These are phyloP conservation scores for Pachyramphus minor DNA, from an alignment of 2,113 vertebrate species.

Conservation along the genomic window DNA sequence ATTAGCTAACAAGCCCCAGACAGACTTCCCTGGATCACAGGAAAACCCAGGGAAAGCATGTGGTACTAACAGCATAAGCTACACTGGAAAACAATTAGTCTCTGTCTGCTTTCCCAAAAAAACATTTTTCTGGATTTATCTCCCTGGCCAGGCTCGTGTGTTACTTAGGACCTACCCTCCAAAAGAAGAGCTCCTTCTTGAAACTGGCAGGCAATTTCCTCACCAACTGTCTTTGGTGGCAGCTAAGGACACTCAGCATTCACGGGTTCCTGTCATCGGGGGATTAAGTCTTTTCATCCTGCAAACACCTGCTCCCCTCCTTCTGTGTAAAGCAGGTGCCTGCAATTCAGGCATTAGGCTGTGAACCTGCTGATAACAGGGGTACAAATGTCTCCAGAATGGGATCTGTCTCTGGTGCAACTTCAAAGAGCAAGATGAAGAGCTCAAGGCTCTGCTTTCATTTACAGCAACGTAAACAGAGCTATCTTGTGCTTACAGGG, in stretches of 20 bases:
- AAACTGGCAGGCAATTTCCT: background rate
- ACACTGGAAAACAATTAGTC: background rate
- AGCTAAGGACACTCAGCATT: background rate
- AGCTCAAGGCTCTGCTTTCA: background rate
- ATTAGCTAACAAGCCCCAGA: background rate
- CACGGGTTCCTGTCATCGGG: background rate
- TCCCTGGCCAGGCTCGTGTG: background rate
- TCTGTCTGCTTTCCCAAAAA: background rate
- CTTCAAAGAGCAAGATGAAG: background rate
- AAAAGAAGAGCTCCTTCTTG: background rate
- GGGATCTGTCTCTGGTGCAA: background rate
- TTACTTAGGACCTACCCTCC: background rate
- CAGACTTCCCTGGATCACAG: background rate
- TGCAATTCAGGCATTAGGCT: background rate
- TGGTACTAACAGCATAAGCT: background rate
- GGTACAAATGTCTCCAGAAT: background rate
- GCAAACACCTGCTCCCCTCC: background rate
- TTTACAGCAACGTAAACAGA: background rate
- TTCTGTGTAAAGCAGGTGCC: background rate
- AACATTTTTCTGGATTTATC: background rate
- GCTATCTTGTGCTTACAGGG: background rate
- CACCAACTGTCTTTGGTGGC: background rate
- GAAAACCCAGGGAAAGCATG: background rate
- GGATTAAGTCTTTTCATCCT: constrained; percentile 6
- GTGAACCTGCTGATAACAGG: background rate